Conservation (phyloP, 2,113 vertebrate genomes). For the Alligator mississippiensis region DNA sequence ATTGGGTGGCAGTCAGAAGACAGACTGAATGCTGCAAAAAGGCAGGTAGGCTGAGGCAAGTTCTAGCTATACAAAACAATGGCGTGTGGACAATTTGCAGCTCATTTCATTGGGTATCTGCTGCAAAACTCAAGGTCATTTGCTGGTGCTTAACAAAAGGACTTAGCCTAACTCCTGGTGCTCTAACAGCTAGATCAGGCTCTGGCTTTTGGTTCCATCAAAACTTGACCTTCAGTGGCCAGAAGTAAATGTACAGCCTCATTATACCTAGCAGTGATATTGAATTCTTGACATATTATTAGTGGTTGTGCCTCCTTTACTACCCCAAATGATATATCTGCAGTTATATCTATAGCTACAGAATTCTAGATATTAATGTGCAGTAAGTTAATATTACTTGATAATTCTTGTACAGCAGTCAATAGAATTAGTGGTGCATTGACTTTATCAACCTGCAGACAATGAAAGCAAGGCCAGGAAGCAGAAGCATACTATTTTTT, state of each 20-base stretch:
- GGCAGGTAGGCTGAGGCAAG: not conserved
- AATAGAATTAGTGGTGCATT: not conserved
- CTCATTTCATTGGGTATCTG: not conserved
- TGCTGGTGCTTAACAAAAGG: not conserved
- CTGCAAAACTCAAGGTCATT: not conserved
- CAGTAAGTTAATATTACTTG: not conserved
- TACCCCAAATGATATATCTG: not conserved
- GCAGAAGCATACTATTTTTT: not conserved
- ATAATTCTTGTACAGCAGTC: not conserved
- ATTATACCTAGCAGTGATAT: not conserved
- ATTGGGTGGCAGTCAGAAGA: not conserved
- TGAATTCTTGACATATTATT: not conserved
- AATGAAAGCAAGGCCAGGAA: not conserved
- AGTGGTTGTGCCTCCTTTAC: not conserved
- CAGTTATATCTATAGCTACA: not conserved
- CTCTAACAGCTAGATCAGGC: not conserved
- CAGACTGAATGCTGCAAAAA: not conserved
- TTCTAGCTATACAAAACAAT: rapidly evolving
- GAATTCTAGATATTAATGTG: not conserved
- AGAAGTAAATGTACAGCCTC: not conserved
- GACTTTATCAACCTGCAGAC: not conserved
- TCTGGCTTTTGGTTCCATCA: not conserved
- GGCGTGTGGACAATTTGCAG: not conserved
- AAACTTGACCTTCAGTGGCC: not conserved
- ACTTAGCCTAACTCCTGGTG: not conserved